phyloP scores from a whole-genome alignment of 2,888 invertebrate genomes.

The Pollenia labialis region DNA sequence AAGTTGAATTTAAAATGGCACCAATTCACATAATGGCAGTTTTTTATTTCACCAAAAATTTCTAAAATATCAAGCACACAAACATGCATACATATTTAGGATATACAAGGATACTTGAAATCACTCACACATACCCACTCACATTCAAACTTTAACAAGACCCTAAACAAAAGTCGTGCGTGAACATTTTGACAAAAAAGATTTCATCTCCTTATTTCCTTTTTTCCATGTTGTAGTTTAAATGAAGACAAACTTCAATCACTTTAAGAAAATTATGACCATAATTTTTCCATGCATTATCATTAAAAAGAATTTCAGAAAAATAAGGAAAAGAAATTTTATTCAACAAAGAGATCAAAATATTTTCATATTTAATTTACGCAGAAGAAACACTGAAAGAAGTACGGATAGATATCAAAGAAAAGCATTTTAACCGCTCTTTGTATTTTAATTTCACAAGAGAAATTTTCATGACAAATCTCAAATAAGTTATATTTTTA shows the following conservation, averaged over 20 bases:
- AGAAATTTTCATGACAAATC: no score
- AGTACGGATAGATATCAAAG: no score
- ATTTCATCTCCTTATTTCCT: conserved; percentile 11
- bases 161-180: conserved; percentile 18
- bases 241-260: conserved; percentile 11
- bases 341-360: no score
- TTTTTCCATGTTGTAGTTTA: background rate
- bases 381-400: no score
- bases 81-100: no score
- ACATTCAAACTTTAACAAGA: background rate
- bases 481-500: no score
- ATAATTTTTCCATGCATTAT: conserved; percentile 31
- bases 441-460: no score
- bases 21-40: conserved; percentile 19
- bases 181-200: conserved; percentile 10
- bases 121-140: background rate
- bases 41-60: conserved; percentile 25
- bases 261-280: background rate
- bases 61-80: background rate
- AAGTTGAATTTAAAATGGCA: conserved; percentile 42
- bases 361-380: no score
- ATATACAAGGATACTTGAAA: no score
- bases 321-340: background rate
- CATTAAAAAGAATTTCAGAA: background rate
- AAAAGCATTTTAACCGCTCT: no score